These are phyloP conservation scores for Ageneiosus marmoratus DNA, from an alignment of 2,113 vertebrate genomes.

Conservation along the genomic window DNA sequence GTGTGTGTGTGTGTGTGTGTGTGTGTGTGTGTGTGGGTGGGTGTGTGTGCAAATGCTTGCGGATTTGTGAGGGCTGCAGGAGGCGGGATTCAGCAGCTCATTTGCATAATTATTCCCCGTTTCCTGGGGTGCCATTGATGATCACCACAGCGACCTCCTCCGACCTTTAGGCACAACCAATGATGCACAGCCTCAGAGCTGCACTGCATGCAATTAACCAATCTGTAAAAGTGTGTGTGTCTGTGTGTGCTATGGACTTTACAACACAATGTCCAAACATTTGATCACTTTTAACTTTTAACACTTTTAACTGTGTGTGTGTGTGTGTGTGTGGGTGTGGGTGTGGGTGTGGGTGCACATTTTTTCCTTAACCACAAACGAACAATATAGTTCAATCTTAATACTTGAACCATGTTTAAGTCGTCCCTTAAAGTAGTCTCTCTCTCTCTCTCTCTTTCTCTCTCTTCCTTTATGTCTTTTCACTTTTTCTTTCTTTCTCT, in stretches of 20 bases:
- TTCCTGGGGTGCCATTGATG: slow-evolving; percentile 81
- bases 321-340: background rate
- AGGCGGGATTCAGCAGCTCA: slow-evolving; percentile 68
- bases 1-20: background rate
- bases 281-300: background rate
- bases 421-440: background rate
- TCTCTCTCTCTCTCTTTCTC: slow-evolving; percentile 25
- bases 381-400: background rate
- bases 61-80: slow-evolving; percentile 68
- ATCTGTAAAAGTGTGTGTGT: slow-evolving; percentile 35
- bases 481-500: slow-evolving; percentile 35
- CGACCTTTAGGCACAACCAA: slow-evolving; percentile 86
- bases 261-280: background rate
- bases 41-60: background rate
- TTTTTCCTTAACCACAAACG: background rate
- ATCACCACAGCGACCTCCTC: slow-evolving; percentile 79
- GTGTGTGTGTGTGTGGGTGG: background rate
- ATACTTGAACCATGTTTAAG: background rate
- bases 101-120: slow-evolving; percentile 87
- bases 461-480: background rate
- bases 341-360: too few species aligned
- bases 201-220: slow-evolving; percentile 72
- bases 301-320: too few species aligned
- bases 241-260: slow-evolving; percentile 9
- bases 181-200: slow-evolving; percentile 73